Base-by-base conservation (phyloP, 2,888 invertebrate genomes). In the Prostheceraeus crozeri region DNA sequence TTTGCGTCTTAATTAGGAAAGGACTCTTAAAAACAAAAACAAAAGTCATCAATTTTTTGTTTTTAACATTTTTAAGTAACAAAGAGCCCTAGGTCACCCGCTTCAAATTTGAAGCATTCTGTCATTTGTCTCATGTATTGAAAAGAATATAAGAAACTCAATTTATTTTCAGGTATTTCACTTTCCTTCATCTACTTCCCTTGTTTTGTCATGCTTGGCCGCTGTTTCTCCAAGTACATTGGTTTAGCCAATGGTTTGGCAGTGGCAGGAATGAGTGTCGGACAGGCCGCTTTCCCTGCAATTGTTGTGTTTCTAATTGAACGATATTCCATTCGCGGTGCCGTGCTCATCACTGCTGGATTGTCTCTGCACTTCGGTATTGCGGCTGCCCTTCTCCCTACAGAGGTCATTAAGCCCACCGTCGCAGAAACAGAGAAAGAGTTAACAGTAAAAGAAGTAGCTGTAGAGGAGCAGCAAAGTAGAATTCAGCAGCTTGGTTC, bases 161-260 rank as follows among this genome's bases (percentile, higher is more conserved):
- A n/a, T n/a, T n/a, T n/a, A n/a, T n/a, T n/a, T n/a, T 4, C 56
- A 56, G 56, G 56, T 6, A 6, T 55, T 6, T 56, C 56, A 10
- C 19, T 56, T 6, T 52, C 23, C 6, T 59, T 28, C 16, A 60
- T 59, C 4, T 59, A 59, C 35, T 59, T 33, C 33, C 60, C 27
- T n/a, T 16, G 59, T 4, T 57, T 59, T 60, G 21, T 55, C 4
- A 35, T 59, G 33, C 27, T 53, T 6, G 59, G 59, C 31, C 60
- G 57, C 4, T 59, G 57, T 21, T 59, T 59, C 23, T 57, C 57
- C 3, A 30, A 57, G 14, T 21, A 58, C 25, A 33, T 57, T 6
- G 59, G 59, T 11, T 23, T 59, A 11, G 59, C 59, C 30, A 59
- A 59, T 19, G 59, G 59, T 23, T 4, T 59, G 4, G n/a, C 31